phyloP scores from a whole-genome alignment of 2,888 invertebrate genomes.

The Blera fallax region DNA sequence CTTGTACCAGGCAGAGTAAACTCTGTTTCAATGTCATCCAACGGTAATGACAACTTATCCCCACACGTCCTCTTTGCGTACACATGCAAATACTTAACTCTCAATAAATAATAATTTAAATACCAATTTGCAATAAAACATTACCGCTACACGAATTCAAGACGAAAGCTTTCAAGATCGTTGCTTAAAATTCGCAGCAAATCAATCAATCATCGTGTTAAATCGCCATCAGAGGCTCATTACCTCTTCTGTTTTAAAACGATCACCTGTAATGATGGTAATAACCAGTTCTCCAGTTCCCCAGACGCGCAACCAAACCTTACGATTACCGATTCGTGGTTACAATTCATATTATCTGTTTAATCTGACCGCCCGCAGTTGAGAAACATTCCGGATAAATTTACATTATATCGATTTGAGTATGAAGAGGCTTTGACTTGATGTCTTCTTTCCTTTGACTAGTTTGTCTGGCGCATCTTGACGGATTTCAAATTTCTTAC shows the following conservation, averaged over 20 bases:
- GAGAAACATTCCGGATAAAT: neutral
- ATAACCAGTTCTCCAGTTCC: neutral
- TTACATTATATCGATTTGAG: neutral
- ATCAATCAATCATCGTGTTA: slow-evolving; percentile 16
- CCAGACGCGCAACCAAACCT: neutral
- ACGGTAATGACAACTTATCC: neutral
- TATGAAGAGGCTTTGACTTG: neutral
- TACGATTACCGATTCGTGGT: neutral
- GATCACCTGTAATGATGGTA: slow-evolving; percentile 17
- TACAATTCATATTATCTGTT: neutral
- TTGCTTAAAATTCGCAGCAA: neutral
- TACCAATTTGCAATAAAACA: neutral
- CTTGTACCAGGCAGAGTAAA: too few relatives aligned
- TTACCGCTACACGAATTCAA: neutral
- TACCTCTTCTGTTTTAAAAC: slow-evolving; percentile 1
- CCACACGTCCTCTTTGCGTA: too few relatives aligned
- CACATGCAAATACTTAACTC: neutral
- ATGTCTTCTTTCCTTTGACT: neutral
- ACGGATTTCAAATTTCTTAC: neutral
- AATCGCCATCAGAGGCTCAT: neutral
- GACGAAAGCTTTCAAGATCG: neutral
- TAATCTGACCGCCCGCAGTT: neutral
- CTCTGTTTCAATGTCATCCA: neutral
- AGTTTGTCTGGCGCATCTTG: slow-evolving; percentile 5
- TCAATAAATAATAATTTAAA: neutral